Evolutionary conservation across 2,797 vertebrate genomes (phyloP).

Genomic region (Channallabes apus): DNA sequence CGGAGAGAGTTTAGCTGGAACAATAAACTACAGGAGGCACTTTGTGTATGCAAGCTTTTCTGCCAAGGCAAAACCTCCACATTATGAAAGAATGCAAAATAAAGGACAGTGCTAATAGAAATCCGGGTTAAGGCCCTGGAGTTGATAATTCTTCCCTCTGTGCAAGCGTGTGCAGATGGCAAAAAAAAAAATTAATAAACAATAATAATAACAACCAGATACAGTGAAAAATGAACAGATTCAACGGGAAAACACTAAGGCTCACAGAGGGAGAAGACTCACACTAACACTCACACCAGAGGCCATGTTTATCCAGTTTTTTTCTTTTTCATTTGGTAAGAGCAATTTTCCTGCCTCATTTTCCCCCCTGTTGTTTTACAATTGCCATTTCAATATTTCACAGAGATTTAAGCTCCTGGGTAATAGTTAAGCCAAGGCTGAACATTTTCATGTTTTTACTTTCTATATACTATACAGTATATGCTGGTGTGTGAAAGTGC

Average conservation of each 20-base stretch:
- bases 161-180: constrained; percentile 15
- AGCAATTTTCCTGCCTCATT: constrained; percentile 25
- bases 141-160: constrained; percentile 46
- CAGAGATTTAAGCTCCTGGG: constrained; percentile 24
- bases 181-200: neutral
- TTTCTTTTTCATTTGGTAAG: constrained; percentile 33
- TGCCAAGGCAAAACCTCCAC: constrained; percentile 53
- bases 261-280: constrained; percentile 6
- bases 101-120: constrained; percentile 44
- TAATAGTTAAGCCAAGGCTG: constrained; percentile 4
- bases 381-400: constrained; percentile 51
- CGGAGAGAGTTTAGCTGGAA: constrained; percentile 36
- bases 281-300: constrained; percentile 22
- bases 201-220: neutral
- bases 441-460: constrained; percentile 26
- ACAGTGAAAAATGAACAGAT: constrained; percentile 31
- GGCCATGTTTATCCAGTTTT: constrained; percentile 41
- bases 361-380: constrained; percentile 37
- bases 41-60: constrained; percentile 31
- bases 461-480: constrained; percentile 25
- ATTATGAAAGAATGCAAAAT: constrained; percentile 30
- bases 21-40: constrained; percentile 39
- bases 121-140: constrained; percentile 50
- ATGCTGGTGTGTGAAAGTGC: constrained; percentile 31
- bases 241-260: constrained; percentile 35